Evolutionary conservation across 2,113 vertebrate species (phyloP).

Genomic region (Lasiurus borealis): DNA sequence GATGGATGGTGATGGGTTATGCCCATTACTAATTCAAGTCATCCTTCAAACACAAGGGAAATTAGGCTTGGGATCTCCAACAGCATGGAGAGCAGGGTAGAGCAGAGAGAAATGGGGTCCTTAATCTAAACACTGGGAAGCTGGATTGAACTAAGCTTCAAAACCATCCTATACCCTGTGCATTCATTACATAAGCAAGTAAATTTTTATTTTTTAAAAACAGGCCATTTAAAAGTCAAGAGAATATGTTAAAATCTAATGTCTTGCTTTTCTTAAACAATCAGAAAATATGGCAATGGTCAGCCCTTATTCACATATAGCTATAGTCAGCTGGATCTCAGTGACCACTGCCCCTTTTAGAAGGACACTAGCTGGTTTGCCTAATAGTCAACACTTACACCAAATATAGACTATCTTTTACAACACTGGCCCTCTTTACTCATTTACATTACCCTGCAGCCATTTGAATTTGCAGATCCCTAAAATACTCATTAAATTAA

Average conservation of each 20-base stretch:
- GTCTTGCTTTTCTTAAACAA: slow-evolving; percentile 43
- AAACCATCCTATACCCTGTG: neutral
- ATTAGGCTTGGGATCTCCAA: neutral
- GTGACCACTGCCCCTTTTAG: neutral
- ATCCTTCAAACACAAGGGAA: neutral
- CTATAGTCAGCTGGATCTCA: neutral
- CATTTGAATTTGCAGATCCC: neutral
- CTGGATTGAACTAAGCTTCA: neutral
- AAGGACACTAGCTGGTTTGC: slow-evolving; percentile 1
- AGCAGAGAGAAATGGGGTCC: neutral
- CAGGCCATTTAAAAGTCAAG: slow-evolving; percentile 15
- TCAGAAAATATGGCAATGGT: neutral
- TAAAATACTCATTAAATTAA: neutral
- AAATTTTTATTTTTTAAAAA: slow-evolving; percentile 39
- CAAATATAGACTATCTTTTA: neutral
- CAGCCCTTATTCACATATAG: neutral
- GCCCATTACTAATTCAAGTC: neutral
- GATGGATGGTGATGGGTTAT: neutral
- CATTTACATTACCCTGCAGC: neutral
- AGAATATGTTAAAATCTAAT: slow-evolving; percentile 35
- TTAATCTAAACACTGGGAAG: neutral
- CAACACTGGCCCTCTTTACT: neutral
- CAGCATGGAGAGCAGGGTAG: neutral
- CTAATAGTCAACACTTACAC: neutral
- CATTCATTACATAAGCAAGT: slow-evolving; percentile 16